Conservation (phyloP, 2,888 invertebrate species). For the Anodontia alba region DNA sequence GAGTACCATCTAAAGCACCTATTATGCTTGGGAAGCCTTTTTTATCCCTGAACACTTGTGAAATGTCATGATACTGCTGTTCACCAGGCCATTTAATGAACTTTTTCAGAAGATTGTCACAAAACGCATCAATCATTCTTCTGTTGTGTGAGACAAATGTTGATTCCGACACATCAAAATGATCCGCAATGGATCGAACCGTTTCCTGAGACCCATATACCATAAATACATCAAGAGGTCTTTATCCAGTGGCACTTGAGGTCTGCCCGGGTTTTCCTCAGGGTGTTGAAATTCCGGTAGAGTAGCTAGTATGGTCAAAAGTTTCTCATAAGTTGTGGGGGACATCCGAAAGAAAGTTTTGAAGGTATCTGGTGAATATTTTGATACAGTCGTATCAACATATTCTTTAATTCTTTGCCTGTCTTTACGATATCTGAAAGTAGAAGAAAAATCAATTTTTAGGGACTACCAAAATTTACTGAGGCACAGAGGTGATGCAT, state of each 20-base stretch:
- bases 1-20: constrained; percentile 38
- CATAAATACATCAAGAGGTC: too few relatives aligned
- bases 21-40: constrained; percentile 16
- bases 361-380: too few relatives aligned
- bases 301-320: too few relatives aligned
- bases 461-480: too few relatives aligned
- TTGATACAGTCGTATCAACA: too few relatives aligned
- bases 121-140: neutral
- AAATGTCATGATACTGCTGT: neutral
- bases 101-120: too few relatives aligned
- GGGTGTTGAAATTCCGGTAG: neutral
- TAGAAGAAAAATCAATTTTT: neutral
- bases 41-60: neutral
- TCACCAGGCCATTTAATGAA: neutral
- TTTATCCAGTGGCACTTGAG: neutral
- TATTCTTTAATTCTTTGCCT: neutral
- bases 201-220: too few relatives aligned
- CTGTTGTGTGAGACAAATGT: too few relatives aligned
- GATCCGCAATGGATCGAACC: too few relatives aligned
- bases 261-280: constrained; percentile 12
- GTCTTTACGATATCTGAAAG: constrained; percentile 25
- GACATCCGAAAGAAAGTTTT: neutral
- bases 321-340: too few relatives aligned
- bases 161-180: too few relatives aligned
- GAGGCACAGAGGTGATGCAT: too few relatives aligned